Percentiles rank a stretch among this genome's conserved stretches.
Evolutionary conservation across 92 coral and sea anemone genomes (phyloP).

Genomic region (Metridium senile): DNA sequence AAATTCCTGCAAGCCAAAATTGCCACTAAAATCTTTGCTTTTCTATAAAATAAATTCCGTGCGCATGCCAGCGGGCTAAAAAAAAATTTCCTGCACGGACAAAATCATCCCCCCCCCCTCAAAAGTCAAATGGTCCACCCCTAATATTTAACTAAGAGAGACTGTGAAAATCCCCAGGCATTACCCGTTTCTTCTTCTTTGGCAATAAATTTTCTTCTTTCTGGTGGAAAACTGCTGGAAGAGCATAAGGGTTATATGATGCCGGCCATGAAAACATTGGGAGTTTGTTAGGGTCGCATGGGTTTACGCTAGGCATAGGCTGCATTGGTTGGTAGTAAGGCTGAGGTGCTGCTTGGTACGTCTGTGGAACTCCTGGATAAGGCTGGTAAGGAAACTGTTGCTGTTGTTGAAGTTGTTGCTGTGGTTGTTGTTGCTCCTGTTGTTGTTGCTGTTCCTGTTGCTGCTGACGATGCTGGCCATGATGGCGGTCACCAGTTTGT

Average conservation of each 20-base stretch:
- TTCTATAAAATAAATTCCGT: no score
- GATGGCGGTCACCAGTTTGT: neutral
- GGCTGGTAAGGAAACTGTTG: neutral
- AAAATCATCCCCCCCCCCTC: no score
- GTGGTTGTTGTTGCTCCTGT: constrained; percentile 3
- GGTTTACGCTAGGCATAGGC: neutral
- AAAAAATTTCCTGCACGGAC: no score
- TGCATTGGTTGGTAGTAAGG: neutral
- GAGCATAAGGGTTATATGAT: neutral
- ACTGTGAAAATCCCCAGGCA: no score
- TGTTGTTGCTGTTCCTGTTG: neutral
- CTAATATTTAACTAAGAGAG: no score
- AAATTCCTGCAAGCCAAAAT: no score
- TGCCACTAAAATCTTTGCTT: no score
- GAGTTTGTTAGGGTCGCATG: constrained; percentile 8
- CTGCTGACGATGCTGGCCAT: neutral
- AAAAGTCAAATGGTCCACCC: no score
- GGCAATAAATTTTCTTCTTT: neutral
- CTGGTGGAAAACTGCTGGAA: no score
- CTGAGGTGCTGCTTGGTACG: constrained; percentile 3
- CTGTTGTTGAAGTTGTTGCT: neutral
- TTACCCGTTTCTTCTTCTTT: constrained; percentile 21
- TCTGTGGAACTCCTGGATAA: neutral
- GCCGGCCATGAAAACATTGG: constrained; percentile 4
- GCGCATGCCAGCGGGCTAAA: no score